Evolutionary conservation across 92 coral and sea anemone genomes (phyloP).

Genomic region (Blastomussa wellsi): DNA sequence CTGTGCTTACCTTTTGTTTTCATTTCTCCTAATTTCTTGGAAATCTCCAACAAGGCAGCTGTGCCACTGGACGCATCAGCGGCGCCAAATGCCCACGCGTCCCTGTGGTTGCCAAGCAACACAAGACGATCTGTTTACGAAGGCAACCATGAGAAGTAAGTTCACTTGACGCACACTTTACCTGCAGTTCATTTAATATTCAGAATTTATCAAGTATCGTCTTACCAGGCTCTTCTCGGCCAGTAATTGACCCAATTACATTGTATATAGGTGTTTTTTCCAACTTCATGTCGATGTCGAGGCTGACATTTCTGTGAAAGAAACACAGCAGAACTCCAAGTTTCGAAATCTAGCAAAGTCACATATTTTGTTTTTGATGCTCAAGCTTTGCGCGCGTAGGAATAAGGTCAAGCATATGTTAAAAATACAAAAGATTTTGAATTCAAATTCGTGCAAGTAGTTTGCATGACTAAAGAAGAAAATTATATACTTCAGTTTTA

Average conservation of each 20-base stretch:
- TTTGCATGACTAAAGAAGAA: no score
- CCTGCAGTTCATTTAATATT: no score
- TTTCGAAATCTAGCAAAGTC: no score
- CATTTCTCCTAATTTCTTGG: conserved; percentile 66
- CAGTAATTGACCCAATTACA: conserved; percentile 67
- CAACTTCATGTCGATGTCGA: conserved; percentile 68
- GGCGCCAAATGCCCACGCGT: conserved; percentile 86
- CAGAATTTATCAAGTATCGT: not conserved
- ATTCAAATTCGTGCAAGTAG: no score
- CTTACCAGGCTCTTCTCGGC: conserved; percentile 77
- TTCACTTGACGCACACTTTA: not conserved
- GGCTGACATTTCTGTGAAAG: conserved; percentile 58
- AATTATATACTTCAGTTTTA: no score
- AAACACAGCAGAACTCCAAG: no score
- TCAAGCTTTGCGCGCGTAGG: no score
- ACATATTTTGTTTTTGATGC: no score
- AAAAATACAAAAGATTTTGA: no score
- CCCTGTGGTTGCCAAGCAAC: conserved; percentile 91
- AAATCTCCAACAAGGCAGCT: conserved; percentile 83
- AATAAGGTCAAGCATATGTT: no score
- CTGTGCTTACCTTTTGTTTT: conserved; percentile 8
- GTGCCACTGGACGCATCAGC: conserved; percentile 92
- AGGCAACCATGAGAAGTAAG: not conserved
- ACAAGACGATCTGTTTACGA: conserved; percentile 73
- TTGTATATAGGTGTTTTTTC: conserved; percentile 63